Evolutionary conservation across 2,113 vertebrate genomes (phyloP), one percentile per base, ranked within the genome.

Genomic region (Pleuronectes platessa): DNA sequence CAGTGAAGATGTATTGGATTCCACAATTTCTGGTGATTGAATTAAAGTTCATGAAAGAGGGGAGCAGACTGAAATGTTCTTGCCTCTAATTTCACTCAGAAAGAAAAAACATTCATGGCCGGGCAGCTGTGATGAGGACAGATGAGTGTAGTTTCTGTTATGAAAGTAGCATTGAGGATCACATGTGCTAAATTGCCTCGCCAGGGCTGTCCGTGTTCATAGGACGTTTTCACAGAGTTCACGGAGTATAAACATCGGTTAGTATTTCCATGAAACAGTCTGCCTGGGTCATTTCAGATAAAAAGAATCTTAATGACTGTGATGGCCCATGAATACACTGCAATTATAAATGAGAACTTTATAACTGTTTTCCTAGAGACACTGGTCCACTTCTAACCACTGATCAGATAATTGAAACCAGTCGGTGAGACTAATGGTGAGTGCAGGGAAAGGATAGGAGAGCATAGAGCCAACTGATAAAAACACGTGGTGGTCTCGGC

Each of bases 241-340:
- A 68, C 2, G 17, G 31, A 45, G 3, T 21, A 15, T 2, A 21
- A 27, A 61, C 7, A 51, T 7, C 4, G 2, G 2, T 15, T 2
- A 18, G 10, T 15, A 54, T 76, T 76, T 82, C 76, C 40, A 47
- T 0, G 59, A 69, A 84, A 31, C 31, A 60, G 13, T 45, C 31
- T 27, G 9, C 27, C 42, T 1, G 11, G 4, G 35, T 58, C 40
- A 62, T 31, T 69, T 59, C 63, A 69, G 37, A 23, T 45, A 37
- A 84, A 61, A 23, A 17, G 1, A 47, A 7, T 24, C 4, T 2
- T 67, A 61, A 68, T 72, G 23, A 31, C 21, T 40, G 13, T 47
- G 5, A 40, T 10, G 51, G 23, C 14, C 23, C 21, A 23, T 62
- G 40, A 68, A 71, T 37, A 20, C 21, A 6, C 21, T 5, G n/a